Conservation (phyloP, 2,888 invertebrate genomes). For the Rhingia campestris region DNA sequence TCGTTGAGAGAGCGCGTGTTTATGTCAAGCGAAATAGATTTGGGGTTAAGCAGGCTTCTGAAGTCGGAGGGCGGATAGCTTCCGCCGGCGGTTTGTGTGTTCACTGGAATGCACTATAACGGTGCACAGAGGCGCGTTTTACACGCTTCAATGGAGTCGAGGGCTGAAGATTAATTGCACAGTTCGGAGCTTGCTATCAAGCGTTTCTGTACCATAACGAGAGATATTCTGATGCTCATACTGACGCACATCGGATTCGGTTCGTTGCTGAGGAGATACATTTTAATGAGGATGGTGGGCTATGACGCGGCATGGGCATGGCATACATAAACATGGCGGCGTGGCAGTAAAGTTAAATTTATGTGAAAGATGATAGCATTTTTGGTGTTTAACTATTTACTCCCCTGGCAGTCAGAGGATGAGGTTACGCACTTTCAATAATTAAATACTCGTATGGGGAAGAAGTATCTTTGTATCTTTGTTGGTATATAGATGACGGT, state of each 20-base stretch:
- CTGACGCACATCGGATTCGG: neutral
- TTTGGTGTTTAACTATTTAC: neutral
- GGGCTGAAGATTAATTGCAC: slow-evolving; percentile 63
- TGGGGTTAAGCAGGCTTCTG: slow-evolving; percentile 46
- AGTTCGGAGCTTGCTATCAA: slow-evolving; percentile 41
- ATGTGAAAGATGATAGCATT: slow-evolving; percentile 26
- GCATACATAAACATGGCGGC: slow-evolving; percentile 23
- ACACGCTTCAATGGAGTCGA: slow-evolving; percentile 55
- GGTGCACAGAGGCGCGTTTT: slow-evolving; percentile 20
- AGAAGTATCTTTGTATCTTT: neutral
- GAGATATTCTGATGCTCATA: neutral
- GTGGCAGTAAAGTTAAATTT: slow-evolving; percentile 32
- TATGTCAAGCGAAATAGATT: slow-evolving; percentile 50
- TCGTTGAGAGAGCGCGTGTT: slow-evolving; percentile 10
- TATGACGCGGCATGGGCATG: slow-evolving; percentile 5
- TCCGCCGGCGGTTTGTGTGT: slow-evolving; percentile 26
- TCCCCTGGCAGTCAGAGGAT: neutral
- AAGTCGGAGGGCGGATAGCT: slow-evolving; percentile 1
- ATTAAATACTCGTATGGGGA: slow-evolving; percentile 9
- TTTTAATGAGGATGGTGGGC: slow-evolving; percentile 27
- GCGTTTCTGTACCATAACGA: neutral
- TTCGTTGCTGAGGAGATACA: slow-evolving; percentile 1
- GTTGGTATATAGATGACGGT: neutral
- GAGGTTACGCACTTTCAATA: slow-evolving; percentile 4
- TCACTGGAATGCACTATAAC: slow-evolving; percentile 15